Evolutionary conservation across 2,888 invertebrate genomes (phyloP).

Genomic region (Zootermopsis nevadensis): DNA sequence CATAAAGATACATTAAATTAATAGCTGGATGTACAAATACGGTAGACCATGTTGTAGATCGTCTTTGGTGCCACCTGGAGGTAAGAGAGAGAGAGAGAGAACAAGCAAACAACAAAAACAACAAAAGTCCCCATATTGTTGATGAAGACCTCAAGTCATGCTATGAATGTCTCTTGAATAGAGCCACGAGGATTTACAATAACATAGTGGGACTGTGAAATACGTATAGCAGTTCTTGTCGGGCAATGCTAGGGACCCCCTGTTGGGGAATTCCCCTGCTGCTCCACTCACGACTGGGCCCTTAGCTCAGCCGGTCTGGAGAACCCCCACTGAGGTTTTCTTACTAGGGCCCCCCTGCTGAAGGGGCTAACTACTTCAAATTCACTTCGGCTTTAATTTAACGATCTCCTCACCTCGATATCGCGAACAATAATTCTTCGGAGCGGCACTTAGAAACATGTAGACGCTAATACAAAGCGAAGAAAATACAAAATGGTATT

Average conservation of each 20-base stretch:
- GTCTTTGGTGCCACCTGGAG: constrained; percentile 23
- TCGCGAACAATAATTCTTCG: constrained; percentile 34
- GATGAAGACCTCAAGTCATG: constrained; percentile 46
- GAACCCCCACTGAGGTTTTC: constrained; percentile 44
- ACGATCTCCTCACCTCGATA: constrained; percentile 33
- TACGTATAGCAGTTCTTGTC: constrained; percentile 37
- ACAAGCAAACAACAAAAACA: constrained; percentile 15
- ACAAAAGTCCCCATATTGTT: constrained; percentile 26
- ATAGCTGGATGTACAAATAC: constrained; percentile 17
- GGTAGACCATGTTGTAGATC: constrained; percentile 26
- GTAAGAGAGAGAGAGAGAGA: background rate
- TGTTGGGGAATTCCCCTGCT: constrained; percentile 38
- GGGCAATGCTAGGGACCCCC: constrained; percentile 40
- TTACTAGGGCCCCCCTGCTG: constrained; percentile 43
- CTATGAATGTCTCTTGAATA: constrained; percentile 43
- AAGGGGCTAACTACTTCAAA: constrained; percentile 41
- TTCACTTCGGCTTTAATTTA: constrained; percentile 41
- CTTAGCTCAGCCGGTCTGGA: constrained; percentile 30
- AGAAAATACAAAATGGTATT: background rate
- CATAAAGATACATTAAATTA: constrained; percentile 20
- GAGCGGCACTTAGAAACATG: constrained; percentile 12
- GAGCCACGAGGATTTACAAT: constrained; percentile 42
- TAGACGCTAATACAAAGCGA: background rate
- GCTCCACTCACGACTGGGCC: constrained; percentile 22
- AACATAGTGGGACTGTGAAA: constrained; percentile 45